phyloP scores from a whole-genome alignment of 92 coral and sea anemone genomes.

The Diadumene lineata region DNA sequence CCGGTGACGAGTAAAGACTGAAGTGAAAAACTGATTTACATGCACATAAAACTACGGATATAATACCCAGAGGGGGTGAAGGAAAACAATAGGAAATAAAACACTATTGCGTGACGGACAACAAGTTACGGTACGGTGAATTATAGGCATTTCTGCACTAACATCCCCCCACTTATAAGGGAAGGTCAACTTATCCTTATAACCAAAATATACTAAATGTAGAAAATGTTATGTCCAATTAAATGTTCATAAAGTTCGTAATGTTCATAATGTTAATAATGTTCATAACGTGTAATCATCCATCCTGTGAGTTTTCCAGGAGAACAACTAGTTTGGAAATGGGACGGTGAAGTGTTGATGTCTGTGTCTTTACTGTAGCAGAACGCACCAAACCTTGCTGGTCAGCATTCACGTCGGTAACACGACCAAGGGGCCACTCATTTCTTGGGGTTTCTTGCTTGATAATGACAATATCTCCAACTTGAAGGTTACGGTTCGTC shows the following conservation, averaged over 20 bases:
- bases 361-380: neutral
- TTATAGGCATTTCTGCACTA: neutral
- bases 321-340: neutral
- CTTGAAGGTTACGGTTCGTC: neutral
- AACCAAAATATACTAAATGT: neutral
- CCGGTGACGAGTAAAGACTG: too few relatives aligned
- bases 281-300: neutral
- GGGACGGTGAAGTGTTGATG: neutral
- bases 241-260: neutral
- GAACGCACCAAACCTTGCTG: neutral
- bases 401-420: neutral
- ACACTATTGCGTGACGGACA: too few relatives aligned
- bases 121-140: neutral
- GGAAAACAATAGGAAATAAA: too few relatives aligned
- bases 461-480: neutral
- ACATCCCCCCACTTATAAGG: neutral
- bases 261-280: neutral
- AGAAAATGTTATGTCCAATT: neutral
- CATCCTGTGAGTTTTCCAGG: neutral
- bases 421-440: neutral
- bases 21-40: too few relatives aligned
- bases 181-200: neutral
- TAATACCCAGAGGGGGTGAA: too few relatives aligned
- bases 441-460: neutral
- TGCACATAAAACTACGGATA: too few relatives aligned